Base-by-base conservation (phyloP, 2,888 invertebrate genomes). In the Mythimna ferrago region DNA sequence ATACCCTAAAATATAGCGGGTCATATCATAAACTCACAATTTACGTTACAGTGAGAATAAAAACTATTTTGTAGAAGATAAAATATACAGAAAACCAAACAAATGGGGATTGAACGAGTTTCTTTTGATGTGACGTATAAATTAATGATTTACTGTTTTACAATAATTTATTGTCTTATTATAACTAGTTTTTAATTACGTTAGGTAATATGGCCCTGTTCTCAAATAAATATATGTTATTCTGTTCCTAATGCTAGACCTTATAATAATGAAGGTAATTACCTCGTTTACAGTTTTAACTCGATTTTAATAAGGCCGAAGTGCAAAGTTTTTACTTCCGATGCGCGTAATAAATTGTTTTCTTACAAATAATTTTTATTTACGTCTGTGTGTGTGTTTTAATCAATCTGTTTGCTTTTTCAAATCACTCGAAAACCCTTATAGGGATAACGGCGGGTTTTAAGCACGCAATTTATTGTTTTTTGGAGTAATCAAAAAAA, bases 21-120 rank as follows among this genome's bases (percentile, higher is more conserved):
- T 41, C 14, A 35, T 75, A 80, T 65, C 72, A 76, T 82, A 82
- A 82, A 80, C 67, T 69, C 58, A 73, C 64, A 79, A 72, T 82
- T 76, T 82, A 70, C 51, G 64, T 62, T 62, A 35, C 21, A 35
- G 54, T 6, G 32, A 21, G 65, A 54, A 56, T 21, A 38, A 48
- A 57, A 61, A 64, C 56, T 62, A 60, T 60, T 72, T 63, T 54
- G 7, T 53, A 1, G 14, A 56, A 32, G n/a, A 54, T 57, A 73
- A 44, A 61, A 44, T 1, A 54, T 19, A 21, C 11, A 4, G 32
- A 32, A 53, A 7, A 56, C 19, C 14, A 32, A 14, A 53, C 51
- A 53, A 53, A 53, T 53, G 19, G n/a, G 2, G 26, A 19, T 62
- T 41, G 14, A 16, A 44, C n/a, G 56, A 72, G 6, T 48, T 35